Base-by-base conservation (phyloP, 2,113 vertebrate species). In the Passer domesticus region DNA sequence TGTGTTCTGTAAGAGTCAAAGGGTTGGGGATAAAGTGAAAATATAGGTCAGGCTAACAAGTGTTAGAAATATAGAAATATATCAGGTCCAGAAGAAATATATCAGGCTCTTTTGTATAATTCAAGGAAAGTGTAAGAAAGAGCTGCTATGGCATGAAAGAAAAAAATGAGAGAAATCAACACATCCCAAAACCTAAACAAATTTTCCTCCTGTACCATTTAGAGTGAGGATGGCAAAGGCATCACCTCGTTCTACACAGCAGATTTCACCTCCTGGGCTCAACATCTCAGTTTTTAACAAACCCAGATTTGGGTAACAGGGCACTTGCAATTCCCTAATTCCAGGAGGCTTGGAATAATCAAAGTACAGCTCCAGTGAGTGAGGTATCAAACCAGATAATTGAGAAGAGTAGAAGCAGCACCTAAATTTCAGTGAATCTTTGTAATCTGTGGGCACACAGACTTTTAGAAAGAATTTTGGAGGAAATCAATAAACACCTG, bases 381-480 rank as follows among this genome's bases (percentile, higher is more conserved):
- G 2, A 92, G 49, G 23, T 5, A 12, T 23, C 6, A 6, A 6
- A 10, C 1, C 37, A 31, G 15, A 2, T 2, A 7, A 59, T 0
- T 31, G 0, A 41, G 37, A 59, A 67, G 7, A 39, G 21, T 27
- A 49, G 53, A 82, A 67, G 25, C 4, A 49, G 11, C 12, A 41
- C 2, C 22, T 13, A 6, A 8, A 41, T n/a, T 49, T 72, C 8
- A 70, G 50, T 11, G 23, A 30, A 24, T 22, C 22, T 59, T 58
- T 53, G 21, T 30, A 44, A 43, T 2, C 60, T 43, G 19, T 8
- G 30, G 8, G 31, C 35, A 67, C 4, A 28, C 7, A 24, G 53
- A 25, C 8, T 66, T 82, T 22, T 0, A 60, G 43, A 25, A 55
- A 28, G 63, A 28, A 21, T 4, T 43, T 20, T 19, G 13, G 47